A percentile compares a stretch with the other conserved stretches of the same genome.
Conservation (phyloP, 1,140 invertebrate genomes). For the Cecropterus lyciades region DNA sequence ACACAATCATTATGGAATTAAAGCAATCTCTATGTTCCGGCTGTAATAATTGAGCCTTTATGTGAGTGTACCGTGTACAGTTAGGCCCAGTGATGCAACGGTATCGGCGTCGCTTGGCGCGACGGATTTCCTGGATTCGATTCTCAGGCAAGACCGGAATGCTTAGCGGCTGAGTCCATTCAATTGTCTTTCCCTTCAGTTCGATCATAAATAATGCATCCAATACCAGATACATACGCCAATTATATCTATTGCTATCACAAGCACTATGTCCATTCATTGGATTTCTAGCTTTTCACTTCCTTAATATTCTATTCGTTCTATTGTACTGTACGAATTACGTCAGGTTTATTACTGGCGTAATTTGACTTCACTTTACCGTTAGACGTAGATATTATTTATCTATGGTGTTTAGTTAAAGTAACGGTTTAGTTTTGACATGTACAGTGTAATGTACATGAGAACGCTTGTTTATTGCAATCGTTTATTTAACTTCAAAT, state of each 20-base stretch:
- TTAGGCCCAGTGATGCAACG: conserved; percentile 63
- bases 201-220: conserved; percentile 32
- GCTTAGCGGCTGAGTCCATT: conserved; percentile 39
- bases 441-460: no score
- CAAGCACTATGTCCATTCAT: conserved; percentile 20
- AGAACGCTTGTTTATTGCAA: no score
- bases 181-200: conserved; percentile 33
- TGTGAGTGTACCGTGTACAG: conserved; percentile 60
- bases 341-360: conserved; percentile 2
- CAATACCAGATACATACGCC: conserved; percentile 26
- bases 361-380: neutral
- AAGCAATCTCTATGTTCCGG: conserved; percentile 72
- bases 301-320: conserved; percentile 7
- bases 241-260: conserved; percentile 32
- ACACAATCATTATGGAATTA: conserved; percentile 72
- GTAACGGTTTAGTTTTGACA: no score
- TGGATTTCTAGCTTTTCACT: conserved; percentile 5
- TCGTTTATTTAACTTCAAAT: no score
- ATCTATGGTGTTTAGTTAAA: neutral
- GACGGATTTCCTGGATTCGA: conserved; percentile 74
- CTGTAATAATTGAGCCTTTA: conserved; percentile 60
- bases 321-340: neutral
- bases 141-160: conserved; percentile 61
- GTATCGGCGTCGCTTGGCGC: conserved; percentile 46
- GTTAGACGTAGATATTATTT: neutral